These are phyloP conservation scores for Hippocampus abdominalis DNA, from an alignment of 2,113 vertebrate species.

Conservation along the genomic window DNA sequence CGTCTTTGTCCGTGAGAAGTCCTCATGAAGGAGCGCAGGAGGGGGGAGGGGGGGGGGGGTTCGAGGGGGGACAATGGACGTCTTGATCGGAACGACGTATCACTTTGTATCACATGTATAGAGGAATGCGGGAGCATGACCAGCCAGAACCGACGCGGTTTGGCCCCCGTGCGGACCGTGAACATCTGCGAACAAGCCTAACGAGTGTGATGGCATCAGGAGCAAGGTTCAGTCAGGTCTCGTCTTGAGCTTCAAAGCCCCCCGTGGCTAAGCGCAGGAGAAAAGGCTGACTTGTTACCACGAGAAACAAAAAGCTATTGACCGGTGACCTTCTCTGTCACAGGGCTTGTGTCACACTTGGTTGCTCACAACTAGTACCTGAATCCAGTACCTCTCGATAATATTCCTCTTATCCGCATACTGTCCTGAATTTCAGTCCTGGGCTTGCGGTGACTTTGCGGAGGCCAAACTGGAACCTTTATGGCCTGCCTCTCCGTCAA, in stretches of 20 bases:
- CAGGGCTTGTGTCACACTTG: background rate
- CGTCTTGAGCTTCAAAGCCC: constrained; percentile 11
- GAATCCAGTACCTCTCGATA: constrained; percentile 1
- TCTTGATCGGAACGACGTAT: constrained; percentile 56
- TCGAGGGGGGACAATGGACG: constrained; percentile 56
- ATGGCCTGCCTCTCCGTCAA: constrained; percentile 33
- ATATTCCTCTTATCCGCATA: constrained; percentile 2
- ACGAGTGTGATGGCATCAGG: constrained; percentile 1
- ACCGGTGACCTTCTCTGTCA: constrained; percentile 1
- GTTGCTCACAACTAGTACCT: background rate
- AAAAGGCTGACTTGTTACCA: constrained; percentile 4
- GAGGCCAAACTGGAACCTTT: constrained; percentile 34
- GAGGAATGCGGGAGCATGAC: constrained; percentile 58
- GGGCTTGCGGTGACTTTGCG: constrained; percentile 9
- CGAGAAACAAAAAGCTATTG: constrained; percentile 31
- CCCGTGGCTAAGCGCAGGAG: constrained; percentile 2
- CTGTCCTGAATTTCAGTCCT: constrained; percentile 7
- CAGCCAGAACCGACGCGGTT: constrained; percentile 51
- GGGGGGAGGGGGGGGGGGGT: too few species aligned
- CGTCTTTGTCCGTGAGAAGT: constrained; percentile 43
- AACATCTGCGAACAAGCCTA: constrained; percentile 36
- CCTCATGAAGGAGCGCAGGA: constrained; percentile 32
- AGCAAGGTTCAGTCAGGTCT: constrained; percentile 30
- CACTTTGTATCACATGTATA: constrained; percentile 62
- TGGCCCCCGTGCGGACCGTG: constrained; percentile 35